Evolutionary conservation across 1,140 invertebrate species (phyloP).

Genomic region (Watersipora subatra): DNA sequence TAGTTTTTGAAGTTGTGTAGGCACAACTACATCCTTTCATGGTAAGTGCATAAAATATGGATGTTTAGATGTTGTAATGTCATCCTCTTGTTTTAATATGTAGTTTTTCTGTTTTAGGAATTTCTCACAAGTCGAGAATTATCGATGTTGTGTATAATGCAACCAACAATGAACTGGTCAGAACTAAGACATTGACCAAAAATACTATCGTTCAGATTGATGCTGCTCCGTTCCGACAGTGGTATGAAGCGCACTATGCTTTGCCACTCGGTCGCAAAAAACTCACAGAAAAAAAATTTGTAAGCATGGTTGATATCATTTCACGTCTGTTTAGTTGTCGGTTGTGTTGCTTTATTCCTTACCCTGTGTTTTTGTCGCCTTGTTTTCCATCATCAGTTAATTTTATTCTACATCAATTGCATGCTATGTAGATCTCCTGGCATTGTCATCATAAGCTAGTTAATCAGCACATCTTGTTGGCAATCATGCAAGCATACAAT

Average conservation of each 20-base stretch:
- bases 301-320: constrained; percentile 41
- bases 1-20: too few relatives aligned
- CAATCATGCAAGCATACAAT: too few relatives aligned
- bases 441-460: too few relatives aligned
- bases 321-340: neutral
- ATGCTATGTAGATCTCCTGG: too few relatives aligned
- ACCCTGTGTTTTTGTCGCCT: neutral
- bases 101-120: constrained; percentile 44
- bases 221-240: constrained; percentile 94
- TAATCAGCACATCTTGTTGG: too few relatives aligned
- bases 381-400: too few relatives aligned
- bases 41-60: too few relatives aligned
- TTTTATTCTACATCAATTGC: too few relatives aligned
- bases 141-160: constrained; percentile 99
- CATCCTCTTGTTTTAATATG: too few relatives aligned
- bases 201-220: constrained; percentile 95
- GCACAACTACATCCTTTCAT: too few relatives aligned
- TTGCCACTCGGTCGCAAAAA: constrained; percentile 88
- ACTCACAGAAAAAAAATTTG: constrained; percentile 67
- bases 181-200: constrained; percentile 98
- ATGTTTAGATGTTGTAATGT: too few relatives aligned
- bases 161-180: constrained; percentile 87
- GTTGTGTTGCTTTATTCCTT: neutral
- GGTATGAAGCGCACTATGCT: constrained; percentile 95
- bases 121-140: constrained; percentile 87